Percentiles rank a stretch among this genome's conserved stretches.
phyloP scores from a whole-genome alignment of 2,797 vertebrate species.

The Mycteria americana region DNA sequence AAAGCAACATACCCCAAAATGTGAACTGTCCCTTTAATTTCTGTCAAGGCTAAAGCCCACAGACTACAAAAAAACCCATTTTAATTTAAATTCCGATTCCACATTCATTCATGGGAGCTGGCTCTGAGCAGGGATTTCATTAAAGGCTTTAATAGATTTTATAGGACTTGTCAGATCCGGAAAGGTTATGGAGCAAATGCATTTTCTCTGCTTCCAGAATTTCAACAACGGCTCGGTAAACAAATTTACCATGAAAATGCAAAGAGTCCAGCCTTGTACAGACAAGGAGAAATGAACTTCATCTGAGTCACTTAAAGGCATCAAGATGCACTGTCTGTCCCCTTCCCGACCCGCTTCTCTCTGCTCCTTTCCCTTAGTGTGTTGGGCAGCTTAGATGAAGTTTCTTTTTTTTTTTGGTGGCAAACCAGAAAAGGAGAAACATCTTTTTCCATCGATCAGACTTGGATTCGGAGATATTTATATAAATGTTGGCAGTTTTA shows the following conservation, averaged over 20 bases:
- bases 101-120: constrained; percentile 70
- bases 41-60: constrained; percentile 52
- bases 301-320: constrained; percentile 21
- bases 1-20: neutral
- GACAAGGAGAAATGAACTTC: constrained; percentile 52
- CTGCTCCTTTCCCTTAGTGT: accelerated
- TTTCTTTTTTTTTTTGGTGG: neutral
- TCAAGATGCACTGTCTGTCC: neutral
- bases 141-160: constrained; percentile 79
- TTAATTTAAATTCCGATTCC: constrained; percentile 76
- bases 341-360: neutral
- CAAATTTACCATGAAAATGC: constrained; percentile 89
- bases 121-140: constrained; percentile 74
- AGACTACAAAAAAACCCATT: constrained; percentile 72
- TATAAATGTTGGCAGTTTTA: neutral
- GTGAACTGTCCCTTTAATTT: constrained; percentile 60
- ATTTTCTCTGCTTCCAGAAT: constrained; percentile 79
- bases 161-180: constrained; percentile 73
- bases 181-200: constrained; percentile 90
- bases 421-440: neutral
- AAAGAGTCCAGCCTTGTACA: constrained; percentile 73
- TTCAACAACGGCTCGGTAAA: constrained; percentile 75
- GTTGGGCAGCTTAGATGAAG: neutral
- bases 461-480: neutral
- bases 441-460: neutral